Conservation (phyloP, 2,888 invertebrate species). For the Opisthograptis luteolata region DNA sequence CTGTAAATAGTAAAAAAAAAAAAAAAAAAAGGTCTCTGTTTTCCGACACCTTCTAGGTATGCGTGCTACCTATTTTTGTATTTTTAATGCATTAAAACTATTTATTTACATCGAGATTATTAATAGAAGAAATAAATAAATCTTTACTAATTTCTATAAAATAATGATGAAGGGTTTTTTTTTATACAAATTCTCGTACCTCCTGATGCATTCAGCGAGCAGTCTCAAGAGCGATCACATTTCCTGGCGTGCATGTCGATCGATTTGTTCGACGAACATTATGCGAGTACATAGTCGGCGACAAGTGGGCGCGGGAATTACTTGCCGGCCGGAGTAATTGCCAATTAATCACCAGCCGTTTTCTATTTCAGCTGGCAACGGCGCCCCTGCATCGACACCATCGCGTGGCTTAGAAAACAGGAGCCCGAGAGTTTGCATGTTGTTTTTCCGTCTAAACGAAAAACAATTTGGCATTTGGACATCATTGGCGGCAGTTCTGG, state of each 20-base stretch:
- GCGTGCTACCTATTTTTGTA: no score
- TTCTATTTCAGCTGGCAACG: constrained; percentile 76
- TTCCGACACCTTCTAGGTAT: no score
- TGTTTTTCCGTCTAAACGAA: not conserved
- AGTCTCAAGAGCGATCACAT: constrained; percentile 18
- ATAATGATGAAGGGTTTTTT: no score
- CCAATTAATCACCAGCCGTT: constrained; percentile 82
- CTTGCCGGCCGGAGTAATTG: constrained; percentile 78
- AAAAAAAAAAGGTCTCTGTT: no score
- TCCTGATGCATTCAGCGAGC: not conserved
- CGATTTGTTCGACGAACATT: constrained; percentile 65
- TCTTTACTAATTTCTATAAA: no score
- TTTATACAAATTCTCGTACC: not conserved
- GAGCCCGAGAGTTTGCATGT: constrained; percentile 1
- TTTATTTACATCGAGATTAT: no score
- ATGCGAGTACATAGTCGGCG: constrained; percentile 63
- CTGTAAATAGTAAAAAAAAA: no score
- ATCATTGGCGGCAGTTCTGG: no score
- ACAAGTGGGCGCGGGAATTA: constrained; percentile 77
- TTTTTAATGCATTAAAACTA: no score
- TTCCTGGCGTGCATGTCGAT: constrained; percentile 36
- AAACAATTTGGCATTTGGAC: no score
- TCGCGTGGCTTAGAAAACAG: constrained; percentile 18
- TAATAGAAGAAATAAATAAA: no score
- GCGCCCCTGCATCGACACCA: constrained; percentile 38